Base-by-base conservation (phyloP, 2,113 vertebrate genomes). In the Pleuronectes platessa region DNA sequence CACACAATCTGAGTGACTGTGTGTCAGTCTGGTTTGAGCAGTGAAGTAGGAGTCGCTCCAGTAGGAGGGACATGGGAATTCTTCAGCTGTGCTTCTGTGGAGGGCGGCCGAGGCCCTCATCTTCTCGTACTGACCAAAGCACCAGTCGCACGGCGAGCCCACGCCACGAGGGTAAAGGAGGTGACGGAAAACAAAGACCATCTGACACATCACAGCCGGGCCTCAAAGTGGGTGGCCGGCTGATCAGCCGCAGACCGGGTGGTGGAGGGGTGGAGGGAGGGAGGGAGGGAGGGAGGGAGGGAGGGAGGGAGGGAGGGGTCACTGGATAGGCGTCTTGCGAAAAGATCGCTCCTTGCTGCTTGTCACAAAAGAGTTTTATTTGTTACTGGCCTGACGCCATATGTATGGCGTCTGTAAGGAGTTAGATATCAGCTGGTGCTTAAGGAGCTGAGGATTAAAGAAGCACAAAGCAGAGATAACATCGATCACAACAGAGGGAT, bases 151-250 rank as follows among this genome's bases (percentile, higher is more conserved):
- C 10, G 72, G 62, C 20, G 54, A 68, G 74, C 40, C 59, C 21
- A 11, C 18, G 2, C 35, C 71, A 67, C 5, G 15, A 72, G 73
- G 76, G 74, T 3, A 51, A 82, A 84, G 74, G 83, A 84, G 74
- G 79, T 75, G 79, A 61, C 27, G 70, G 78, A 74, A 88, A 85
- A 84, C 86, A 89, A 78, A 67, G 80, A 65, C 60, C 79, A 72
- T 83, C 80, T 84, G 90, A 91, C 76, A 66, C 5, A 56, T 86
- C 81, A 24, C 70, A 76, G 67, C 27, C 70, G 8, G 71, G 74
- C 26, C 45, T 84, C 83, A 45, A 71, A 72, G 89, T 89, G 88
- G 89, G 92, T 85, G 92, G 89, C 72, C 86, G 3, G 15, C 47
- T 13, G n/a, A 31, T 5, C 54, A 12, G 23, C 53, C 61, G 24